Percentiles rank a stretch among this genome's conserved stretches.
phyloP scores from a whole-genome alignment of 1,140 invertebrate genomes.

The Drosophila tristis region DNA sequence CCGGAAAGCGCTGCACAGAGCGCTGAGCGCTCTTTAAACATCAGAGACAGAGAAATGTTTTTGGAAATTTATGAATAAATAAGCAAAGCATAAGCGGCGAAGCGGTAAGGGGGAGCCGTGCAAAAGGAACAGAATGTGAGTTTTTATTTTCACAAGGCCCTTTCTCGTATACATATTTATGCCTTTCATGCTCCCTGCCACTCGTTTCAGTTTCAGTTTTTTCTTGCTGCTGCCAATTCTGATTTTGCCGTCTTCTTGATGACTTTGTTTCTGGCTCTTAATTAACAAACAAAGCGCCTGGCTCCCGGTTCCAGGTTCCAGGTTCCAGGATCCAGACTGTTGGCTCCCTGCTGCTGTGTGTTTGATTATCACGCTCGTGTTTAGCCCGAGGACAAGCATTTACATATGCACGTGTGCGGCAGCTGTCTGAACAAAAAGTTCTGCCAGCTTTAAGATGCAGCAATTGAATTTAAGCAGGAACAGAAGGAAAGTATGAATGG shows the following conservation, averaged over 20 bases:
- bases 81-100: slow-evolving; percentile 8
- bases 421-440: slow-evolving; percentile 12
- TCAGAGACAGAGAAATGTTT: slow-evolving; percentile 7
- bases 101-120: too few species aligned
- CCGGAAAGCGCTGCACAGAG: background rate
- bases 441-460: slow-evolving; percentile 21
- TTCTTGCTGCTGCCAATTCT: slow-evolving; percentile 33
- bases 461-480: slow-evolving; percentile 26
- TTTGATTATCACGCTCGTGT: slow-evolving; percentile 63
- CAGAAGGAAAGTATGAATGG: too few species aligned
- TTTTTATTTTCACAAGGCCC: slow-evolving; percentile 13
- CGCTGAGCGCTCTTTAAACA: background rate
- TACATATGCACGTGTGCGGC: slow-evolving; percentile 43
- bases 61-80: slow-evolving; percentile 26
- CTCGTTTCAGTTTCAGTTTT: slow-evolving; percentile 36
- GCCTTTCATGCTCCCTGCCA: slow-evolving; percentile 20
- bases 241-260: slow-evolving; percentile 63
- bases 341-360: slow-evolving; percentile 31
- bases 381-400: slow-evolving; percentile 40
- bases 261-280: slow-evolving; percentile 78
- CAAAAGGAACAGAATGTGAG: background rate
- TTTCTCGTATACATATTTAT: slow-evolving; percentile 18
- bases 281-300: slow-evolving; percentile 73
- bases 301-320: background rate
- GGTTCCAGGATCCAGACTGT: background rate